Conservation (phyloP, 2,888 invertebrate species). For the Rhogogaster chlorosoma region DNA sequence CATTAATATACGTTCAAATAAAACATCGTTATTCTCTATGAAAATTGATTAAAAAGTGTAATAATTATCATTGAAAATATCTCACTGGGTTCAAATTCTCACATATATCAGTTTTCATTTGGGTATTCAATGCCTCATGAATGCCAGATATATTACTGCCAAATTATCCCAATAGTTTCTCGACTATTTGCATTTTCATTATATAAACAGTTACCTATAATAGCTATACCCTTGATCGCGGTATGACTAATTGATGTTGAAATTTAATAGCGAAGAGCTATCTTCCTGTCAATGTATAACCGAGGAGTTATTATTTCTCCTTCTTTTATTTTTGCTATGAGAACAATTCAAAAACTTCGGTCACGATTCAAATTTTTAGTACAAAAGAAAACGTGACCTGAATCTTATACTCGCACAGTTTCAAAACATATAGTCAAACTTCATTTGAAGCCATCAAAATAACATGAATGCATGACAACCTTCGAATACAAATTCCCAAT, state of each 20-base stretch:
- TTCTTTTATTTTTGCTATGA: too few relatives aligned
- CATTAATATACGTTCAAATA: not conserved
- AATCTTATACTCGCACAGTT: not conserved
- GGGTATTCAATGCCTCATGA: not conserved
- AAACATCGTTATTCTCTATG: not conserved
- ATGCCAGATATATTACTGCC: not conserved
- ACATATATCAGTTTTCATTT: not conserved
- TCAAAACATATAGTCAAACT: not conserved
- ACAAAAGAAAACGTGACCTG: not conserved
- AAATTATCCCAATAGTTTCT: not conserved
- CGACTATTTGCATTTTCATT: conserved; percentile 7
- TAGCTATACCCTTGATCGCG: not conserved
- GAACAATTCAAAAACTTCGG: too few relatives aligned
- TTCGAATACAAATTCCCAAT: conserved; percentile 25
- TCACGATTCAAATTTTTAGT: not conserved
- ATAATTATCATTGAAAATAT: not conserved
- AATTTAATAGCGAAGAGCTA: not conserved
- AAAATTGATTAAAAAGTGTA: not conserved
- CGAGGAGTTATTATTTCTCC: too few relatives aligned
- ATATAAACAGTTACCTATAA: not conserved
- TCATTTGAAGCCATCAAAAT: conserved; percentile 15
- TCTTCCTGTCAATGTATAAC: too few relatives aligned
- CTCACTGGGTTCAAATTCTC: not conserved
- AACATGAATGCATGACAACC: conserved; percentile 18
- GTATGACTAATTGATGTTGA: not conserved